These are phyloP conservation scores for Otus sunia DNA, from an alignment of 2,113 vertebrate species.

Conservation along the genomic window DNA sequence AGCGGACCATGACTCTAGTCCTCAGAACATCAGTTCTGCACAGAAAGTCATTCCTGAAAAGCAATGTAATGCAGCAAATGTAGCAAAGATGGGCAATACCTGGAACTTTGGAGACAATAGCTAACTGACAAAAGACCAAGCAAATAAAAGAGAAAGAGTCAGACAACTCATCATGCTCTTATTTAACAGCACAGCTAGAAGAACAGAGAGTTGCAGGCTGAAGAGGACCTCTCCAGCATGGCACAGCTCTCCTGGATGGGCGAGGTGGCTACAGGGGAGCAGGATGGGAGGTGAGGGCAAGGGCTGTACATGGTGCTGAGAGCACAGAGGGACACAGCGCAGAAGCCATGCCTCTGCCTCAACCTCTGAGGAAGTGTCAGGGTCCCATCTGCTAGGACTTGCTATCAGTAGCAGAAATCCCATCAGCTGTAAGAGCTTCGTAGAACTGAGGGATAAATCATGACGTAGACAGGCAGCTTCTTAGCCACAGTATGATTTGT, in stretches of 20 bases:
- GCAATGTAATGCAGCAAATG: neutral
- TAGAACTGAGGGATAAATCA: fast-evolving
- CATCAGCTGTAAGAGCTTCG: neutral
- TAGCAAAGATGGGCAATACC: neutral
- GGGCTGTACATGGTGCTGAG: neutral
- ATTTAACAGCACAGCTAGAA: neutral
- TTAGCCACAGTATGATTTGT: neutral
- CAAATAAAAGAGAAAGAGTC: neutral
- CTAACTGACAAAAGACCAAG: neutral
- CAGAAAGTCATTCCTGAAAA: neutral
- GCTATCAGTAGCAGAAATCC: neutral
- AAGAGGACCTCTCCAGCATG: neutral
- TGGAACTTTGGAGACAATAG: neutral
- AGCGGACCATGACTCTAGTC: neutral
- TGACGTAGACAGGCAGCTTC: neutral
- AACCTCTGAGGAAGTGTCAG: neutral
- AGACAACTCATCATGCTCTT: neutral
- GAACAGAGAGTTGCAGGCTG: neutral
- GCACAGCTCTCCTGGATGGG: neutral
- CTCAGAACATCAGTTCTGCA: neutral
- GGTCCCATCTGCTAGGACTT: neutral
- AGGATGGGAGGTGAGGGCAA: neutral
- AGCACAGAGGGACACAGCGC: neutral
- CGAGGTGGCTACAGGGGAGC: neutral
- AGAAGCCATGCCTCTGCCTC: neutral